Evolutionary conservation across 2,113 vertebrate species (phyloP).

Genomic region (Leptodactylus fuscus): DNA sequence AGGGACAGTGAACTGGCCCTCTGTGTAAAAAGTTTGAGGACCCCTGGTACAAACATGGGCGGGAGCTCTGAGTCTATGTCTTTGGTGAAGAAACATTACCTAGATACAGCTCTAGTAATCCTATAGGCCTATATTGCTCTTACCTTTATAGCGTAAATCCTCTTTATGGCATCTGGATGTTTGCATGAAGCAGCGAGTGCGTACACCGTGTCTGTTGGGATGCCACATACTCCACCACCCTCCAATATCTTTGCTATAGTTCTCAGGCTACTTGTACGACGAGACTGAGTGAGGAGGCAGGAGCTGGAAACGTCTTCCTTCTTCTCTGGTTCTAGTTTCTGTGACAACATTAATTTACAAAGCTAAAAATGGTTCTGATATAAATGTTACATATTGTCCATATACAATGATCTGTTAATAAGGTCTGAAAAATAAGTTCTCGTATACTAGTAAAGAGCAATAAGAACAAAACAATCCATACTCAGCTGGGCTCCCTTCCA

Average conservation of each 20-base stretch:
- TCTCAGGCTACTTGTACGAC: constrained; percentile 78
- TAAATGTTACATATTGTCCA: neutral
- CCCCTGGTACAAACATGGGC: no score
- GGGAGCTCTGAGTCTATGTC: no score
- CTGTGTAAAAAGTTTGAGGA: no score
- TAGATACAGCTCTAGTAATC: no score
- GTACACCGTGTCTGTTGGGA: constrained; percentile 89
- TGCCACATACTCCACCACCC: constrained; percentile 79
- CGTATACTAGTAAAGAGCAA: no score
- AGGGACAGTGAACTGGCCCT: no score
- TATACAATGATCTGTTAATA: no score
- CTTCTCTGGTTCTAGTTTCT: constrained; percentile 62
- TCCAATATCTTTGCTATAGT: constrained; percentile 78
- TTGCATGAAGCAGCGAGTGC: constrained; percentile 88
- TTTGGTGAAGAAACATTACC: no score
- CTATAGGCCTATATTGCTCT: neutral
- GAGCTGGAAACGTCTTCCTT: constrained; percentile 52
- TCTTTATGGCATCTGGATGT: constrained; percentile 84
- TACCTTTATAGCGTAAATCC: constrained; percentile 90
- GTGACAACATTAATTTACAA: neutral
- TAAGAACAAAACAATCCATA: no score
- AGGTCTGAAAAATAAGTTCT: no score
- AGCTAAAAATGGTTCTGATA: neutral
- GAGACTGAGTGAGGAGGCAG: constrained; percentile 76
- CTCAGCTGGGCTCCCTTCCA: no score